These are phyloP conservation scores for Athene noctua DNA, from an alignment of 2,113 vertebrate species.

Conservation along the genomic window DNA sequence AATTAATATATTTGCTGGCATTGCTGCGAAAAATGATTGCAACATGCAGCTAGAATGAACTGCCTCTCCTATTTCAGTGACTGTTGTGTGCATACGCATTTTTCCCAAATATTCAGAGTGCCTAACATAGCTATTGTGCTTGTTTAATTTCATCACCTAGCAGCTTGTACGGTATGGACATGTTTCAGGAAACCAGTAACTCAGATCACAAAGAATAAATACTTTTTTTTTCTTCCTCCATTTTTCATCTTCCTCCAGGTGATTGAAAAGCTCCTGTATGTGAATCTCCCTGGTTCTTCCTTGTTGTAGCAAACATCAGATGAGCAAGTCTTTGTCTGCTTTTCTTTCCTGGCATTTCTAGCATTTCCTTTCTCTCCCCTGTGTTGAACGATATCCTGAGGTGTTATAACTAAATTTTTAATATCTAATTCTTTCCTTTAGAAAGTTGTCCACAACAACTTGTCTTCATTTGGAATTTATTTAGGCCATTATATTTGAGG, in stretches of 20 bases:
- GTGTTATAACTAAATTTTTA: background rate
- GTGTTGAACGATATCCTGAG: background rate
- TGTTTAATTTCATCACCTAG: background rate
- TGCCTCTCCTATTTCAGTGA: background rate
- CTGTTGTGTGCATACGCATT: background rate
- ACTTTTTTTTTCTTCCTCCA: background rate
- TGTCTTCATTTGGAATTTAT: background rate
- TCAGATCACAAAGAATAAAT: background rate
- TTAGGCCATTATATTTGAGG: background rate
- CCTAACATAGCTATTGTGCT: background rate
- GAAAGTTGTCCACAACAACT: background rate
- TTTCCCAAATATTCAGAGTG: background rate
- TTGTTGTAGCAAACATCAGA: background rate
- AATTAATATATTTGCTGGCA: background rate
- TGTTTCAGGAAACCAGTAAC: background rate
- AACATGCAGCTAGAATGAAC: background rate
- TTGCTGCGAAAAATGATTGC: background rate
- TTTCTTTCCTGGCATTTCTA: background rate
- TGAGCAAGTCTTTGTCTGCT: background rate
- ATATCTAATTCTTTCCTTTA: background rate
- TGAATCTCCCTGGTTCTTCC: background rate
- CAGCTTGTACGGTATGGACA: background rate
- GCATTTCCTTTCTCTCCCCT: background rate
- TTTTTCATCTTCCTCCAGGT: background rate
- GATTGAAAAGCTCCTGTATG: background rate